Evolutionary conservation across 1,140 invertebrate genomes (phyloP), one percentile per base, ranked within the genome.

Genomic region (Meloidogyne floridensis): DNA sequence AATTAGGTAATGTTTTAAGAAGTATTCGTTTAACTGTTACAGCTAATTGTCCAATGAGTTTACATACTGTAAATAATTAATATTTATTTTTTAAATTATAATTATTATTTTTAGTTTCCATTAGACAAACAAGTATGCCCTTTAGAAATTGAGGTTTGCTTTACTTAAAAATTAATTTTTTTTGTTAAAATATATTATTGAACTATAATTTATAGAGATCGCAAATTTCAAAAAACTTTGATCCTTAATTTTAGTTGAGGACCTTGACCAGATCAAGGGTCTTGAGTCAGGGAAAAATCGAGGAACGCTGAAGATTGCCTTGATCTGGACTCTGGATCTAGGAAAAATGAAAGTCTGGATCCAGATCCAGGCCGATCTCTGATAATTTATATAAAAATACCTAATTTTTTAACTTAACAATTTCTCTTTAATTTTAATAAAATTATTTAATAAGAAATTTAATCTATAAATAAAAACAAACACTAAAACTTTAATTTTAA

Each of bases 61-160:
- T 98, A 82, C 95, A 96, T 90, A 87, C 88, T 81, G 87, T 88
- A 83, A 74, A 32, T 77, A 42, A 75, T 8, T 9, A 18, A 32
- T 51, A 42, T 82, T 42, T 32, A 13, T 20, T 20, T 32, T 82
- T 83, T 73, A 4, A 54, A 51, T 70, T 69, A 43, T 81, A 82
- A 0, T n/a, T 4, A 13, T n/a, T 79, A 20, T 71, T 87, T 86
- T 80, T 96, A 96, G 91, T 98, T 97, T 92, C 96, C 96, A 7
- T 96, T 98, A 95, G 96, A 98, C 91, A 93, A 95, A 90, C 96
- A 98, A 91, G 92, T 96, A 84, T 97, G 96, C 92, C 94, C 95
- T 91, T 95, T 98, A 89, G 96, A 97, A 93, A 96, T 98, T 86
- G 96, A 98, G 93, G 96, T 95, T 92, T 96, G 95, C 96, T 2